Percentiles rank a stretch among this genome's conserved stretches.
These are phyloP conservation scores for Carterocephalus palaemon DNA, from an alignment of 2,888 invertebrate genomes.

Conservation along the genomic window DNA sequence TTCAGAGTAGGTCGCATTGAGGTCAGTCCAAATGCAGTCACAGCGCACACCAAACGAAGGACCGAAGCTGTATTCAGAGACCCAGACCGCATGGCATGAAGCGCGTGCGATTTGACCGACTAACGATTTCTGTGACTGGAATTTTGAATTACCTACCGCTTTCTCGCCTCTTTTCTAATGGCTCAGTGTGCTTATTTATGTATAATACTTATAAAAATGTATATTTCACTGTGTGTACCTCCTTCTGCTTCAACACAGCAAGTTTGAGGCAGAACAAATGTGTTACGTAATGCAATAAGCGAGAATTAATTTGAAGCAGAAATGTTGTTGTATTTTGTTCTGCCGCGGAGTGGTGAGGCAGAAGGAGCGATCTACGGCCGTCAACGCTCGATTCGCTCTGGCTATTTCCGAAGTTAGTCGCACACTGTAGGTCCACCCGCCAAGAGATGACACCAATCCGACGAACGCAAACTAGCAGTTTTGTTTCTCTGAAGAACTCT, in stretches of 20 bases:
- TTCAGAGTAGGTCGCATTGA: slow-evolving; percentile 61
- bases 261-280: slow-evolving; percentile 17
- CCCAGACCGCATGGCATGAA: slow-evolving; percentile 59
- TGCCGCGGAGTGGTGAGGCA: slow-evolving; percentile 29
- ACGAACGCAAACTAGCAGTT: too few relatives aligned
- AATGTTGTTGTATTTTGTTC: slow-evolving; percentile 17
- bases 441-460: too few relatives aligned
- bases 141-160: slow-evolving; percentile 71
- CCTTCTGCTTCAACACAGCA: slow-evolving; percentile 31
- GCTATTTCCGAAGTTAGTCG: slow-evolving; percentile 13
- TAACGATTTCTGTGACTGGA: slow-evolving; percentile 64
- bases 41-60: slow-evolving; percentile 46
- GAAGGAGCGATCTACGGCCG: slow-evolving; percentile 29
- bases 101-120: slow-evolving; percentile 31
- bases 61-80: slow-evolving; percentile 71
- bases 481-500: too few relatives aligned
- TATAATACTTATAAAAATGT: slow-evolving; percentile 38
- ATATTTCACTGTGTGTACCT: slow-evolving; percentile 29
- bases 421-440: too few relatives aligned
- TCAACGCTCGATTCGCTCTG: slow-evolving; percentile 31
- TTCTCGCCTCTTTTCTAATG: slow-evolving; percentile 68
- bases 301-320: too few relatives aligned
- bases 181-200: slow-evolving; percentile 75
- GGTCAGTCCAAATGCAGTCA: slow-evolving; percentile 64
- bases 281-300: slow-evolving; percentile 9